Percentiles rank a stretch among this genome's conserved stretches.
These are phyloP conservation scores for Brachycybe producta DNA, from an alignment of 2,888 invertebrate genomes.

Conservation along the genomic window DNA sequence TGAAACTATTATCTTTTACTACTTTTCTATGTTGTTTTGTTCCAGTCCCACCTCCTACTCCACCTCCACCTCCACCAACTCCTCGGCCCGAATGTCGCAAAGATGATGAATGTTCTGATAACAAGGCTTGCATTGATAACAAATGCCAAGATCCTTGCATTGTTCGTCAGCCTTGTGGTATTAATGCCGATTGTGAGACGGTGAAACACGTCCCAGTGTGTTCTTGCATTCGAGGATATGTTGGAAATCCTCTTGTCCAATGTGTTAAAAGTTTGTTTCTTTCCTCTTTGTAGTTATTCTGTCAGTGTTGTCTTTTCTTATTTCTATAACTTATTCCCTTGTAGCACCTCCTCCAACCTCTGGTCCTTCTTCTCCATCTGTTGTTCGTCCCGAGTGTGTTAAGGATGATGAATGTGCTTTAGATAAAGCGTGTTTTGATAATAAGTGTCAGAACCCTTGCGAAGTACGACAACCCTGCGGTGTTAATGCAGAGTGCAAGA, in stretches of 20 bases:
- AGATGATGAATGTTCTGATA: slow-evolving; percentile 63
- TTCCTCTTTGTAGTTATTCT: no score
- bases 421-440: slow-evolving; percentile 64
- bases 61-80: neutral
- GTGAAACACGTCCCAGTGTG: slow-evolving; percentile 63
- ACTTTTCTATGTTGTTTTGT: neutral
- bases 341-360: no score
- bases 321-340: no score
- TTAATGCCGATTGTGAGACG: slow-evolving; percentile 24
- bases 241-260: slow-evolving; percentile 55
- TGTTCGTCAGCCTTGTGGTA: slow-evolving; percentile 22
- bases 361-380: no score
- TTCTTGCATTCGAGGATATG: slow-evolving; percentile 57
- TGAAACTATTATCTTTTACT: no score
- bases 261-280: slow-evolving; percentile 14
- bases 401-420: slow-evolving; percentile 68
- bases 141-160: slow-evolving; percentile 29
- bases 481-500: slow-evolving; percentile 56
- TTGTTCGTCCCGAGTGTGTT: slow-evolving; percentile 44
- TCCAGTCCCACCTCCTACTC: neutral
- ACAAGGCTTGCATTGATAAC: slow-evolving; percentile 60
- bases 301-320: no score
- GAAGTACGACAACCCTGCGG: slow-evolving; percentile 63
- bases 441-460: slow-evolving; percentile 69
- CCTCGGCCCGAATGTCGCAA: slow-evolving; percentile 44